A percentile compares a stretch with the other conserved stretches of the same genome.
Evolutionary conservation across 1,140 invertebrate species (phyloP).

Genomic region (Dryas iulia): DNA sequence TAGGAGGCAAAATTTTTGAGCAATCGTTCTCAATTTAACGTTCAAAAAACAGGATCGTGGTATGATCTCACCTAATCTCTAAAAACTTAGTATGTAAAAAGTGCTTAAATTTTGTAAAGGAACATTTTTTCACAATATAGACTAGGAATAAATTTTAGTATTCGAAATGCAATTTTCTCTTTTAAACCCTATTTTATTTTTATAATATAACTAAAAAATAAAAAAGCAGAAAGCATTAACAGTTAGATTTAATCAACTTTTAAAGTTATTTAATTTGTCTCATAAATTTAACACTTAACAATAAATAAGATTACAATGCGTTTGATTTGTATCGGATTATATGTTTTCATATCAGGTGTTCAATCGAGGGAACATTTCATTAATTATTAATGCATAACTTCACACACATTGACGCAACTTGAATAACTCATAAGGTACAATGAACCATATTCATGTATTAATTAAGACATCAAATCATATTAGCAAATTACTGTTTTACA

Average conservation of each 20-base stretch:
- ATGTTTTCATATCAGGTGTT: slow-evolving; percentile 18
- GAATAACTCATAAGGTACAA: slow-evolving; percentile 17
- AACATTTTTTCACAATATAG: too few species aligned
- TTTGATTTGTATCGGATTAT: slow-evolving; percentile 5
- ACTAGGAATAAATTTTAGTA: too few species aligned
- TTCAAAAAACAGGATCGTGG: too few species aligned
- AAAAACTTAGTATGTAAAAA: too few species aligned
- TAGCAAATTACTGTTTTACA: background rate
- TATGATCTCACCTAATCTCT: too few species aligned
- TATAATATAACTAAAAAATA: too few species aligned
- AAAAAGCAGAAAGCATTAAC: background rate
- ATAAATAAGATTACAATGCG: background rate
- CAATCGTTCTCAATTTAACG: too few species aligned
- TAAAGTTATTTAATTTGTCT: background rate
- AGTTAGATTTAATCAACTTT: background rate
- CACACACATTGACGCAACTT: slow-evolving; percentile 20
- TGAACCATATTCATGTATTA: slow-evolving; percentile 1
- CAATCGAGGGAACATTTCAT: slow-evolving; percentile 16
- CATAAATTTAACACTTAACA: background rate
- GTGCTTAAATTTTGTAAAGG: too few species aligned
- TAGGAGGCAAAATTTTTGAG: too few species aligned
- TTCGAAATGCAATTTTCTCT: too few species aligned
- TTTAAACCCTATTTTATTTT: too few species aligned
- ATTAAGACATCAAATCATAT: background rate
- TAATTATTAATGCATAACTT: slow-evolving; percentile 26